Base-by-base conservation (phyloP, 2,113 vertebrate genomes). In the Morone chrysops region DNA sequence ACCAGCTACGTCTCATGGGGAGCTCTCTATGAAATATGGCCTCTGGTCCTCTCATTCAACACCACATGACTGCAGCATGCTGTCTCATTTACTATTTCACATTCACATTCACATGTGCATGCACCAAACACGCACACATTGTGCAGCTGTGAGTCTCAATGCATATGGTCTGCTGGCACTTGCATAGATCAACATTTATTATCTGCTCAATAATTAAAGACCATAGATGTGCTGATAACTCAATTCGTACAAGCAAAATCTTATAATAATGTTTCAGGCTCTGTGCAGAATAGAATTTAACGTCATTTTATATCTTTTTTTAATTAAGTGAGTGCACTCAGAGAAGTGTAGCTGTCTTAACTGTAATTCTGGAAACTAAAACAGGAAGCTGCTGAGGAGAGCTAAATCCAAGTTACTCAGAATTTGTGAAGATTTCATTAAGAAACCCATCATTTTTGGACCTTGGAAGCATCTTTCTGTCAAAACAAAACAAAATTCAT, bases 201-300 rank as follows among this genome's bases (percentile, higher is more conserved):
- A 65, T 59, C 11, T 81, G 62, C 87, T 94, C 71, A 92, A 94
- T 91, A 90, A 92, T 92, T 81, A 25, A 91, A 77, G 45, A 74
- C n/a, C 20, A 47, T 67, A 78, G 59, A 85, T 75, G 68, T 82
- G 84, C 66, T 71, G 36, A 87, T 72, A 67, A 75, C 41, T 69
- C 38, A 51, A 41, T 81, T 62, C 61, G 69, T 47, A 11, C 41
- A 16, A 74, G 74, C 66, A 75, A 67, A 81, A 80, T 53, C 66
- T 72, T 81, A 51, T 80, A 75, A 83, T 89, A 45, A 75, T 70
- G 63, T 70, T 73, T 66, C 45, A 61, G 62, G 67, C 22, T 62
- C 11, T 65, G 69, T 59, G 75, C 56, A 50, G 54, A 66, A 69
- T 87, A 65, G 40, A 65, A 50, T 70, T 78, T 54, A 25, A 59